These are phyloP conservation scores for Rapana venosa DNA, from an alignment of 2,888 invertebrate genomes.

Conservation along the genomic window DNA sequence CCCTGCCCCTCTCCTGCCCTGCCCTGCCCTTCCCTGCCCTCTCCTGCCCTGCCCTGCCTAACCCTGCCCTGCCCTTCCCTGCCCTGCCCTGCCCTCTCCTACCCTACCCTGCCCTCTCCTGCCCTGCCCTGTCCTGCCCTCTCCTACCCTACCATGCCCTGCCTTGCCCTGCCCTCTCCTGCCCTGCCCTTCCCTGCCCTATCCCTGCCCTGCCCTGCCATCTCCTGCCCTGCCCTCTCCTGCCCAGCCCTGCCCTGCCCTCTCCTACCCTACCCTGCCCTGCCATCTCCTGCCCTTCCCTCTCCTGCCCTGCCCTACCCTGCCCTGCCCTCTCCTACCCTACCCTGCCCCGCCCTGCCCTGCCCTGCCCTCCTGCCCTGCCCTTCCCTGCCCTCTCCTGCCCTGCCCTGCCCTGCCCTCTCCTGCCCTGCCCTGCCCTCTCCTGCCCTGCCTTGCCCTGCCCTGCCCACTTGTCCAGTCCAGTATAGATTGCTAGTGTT, in stretches of 20 bases:
- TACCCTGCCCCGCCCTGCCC: neutral
- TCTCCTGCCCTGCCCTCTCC: neutral
- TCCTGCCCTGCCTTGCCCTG: neutral
- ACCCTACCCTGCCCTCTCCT: neutral
- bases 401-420: neutral
- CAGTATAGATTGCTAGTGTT: too few relatives aligned
- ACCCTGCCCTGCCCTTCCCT: neutral
- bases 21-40: too few relatives aligned
- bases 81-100: neutral
- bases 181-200: neutral
- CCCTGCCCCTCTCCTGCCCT: too few relatives aligned
- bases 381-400: neutral
- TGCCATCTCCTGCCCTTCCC: neutral
- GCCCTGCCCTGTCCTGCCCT: neutral
- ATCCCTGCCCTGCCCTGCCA: too few relatives aligned
- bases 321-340: conserved; percentile 12
- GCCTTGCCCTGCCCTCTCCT: neutral
- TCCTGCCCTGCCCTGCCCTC: neutral
- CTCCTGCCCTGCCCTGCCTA: neutral
- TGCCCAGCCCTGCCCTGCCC: neutral
- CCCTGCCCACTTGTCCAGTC: neutral
- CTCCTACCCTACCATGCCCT: neutral
- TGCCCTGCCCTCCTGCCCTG: too few relatives aligned
- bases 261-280: neutral
- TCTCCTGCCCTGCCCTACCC: neutral